A percentile compares a stretch with the other conserved stretches of the same genome.
phyloP scores from a whole-genome alignment of 1,140 invertebrate species.

The Lycorma delicatula region DNA sequence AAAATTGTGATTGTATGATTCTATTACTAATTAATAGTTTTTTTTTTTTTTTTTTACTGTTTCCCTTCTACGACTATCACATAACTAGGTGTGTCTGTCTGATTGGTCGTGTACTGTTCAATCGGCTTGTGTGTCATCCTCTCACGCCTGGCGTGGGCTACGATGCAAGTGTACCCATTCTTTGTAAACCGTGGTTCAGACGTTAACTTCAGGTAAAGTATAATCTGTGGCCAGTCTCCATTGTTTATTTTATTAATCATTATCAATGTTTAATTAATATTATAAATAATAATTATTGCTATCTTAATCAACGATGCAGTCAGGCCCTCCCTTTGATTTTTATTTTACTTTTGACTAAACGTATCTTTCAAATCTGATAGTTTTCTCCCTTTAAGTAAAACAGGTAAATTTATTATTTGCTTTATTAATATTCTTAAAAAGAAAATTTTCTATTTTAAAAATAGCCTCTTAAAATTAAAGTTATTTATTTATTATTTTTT shows the following conservation, averaged over 20 bases:
- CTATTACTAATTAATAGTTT: conserved; percentile 6
- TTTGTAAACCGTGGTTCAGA: not conserved
- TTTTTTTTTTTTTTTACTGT: conserved; percentile 1
- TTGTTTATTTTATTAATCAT: not conserved
- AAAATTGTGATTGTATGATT: too few relatives aligned
- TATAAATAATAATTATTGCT: not conserved
- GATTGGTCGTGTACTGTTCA: not conserved
- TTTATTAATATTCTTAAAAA: too few relatives aligned
- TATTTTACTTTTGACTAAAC: too few relatives aligned
- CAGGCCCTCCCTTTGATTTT: not conserved
- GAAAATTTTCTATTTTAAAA: too few relatives aligned
- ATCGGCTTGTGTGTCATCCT: not conserved
- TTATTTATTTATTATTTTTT: too few relatives aligned
- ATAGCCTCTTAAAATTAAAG: too few relatives aligned
- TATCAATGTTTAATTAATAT: not conserved
- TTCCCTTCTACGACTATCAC: not conserved
- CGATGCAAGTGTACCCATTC: too few relatives aligned
- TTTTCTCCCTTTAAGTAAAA: too few relatives aligned
- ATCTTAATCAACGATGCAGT: not conserved
- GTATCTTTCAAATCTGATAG: too few relatives aligned
- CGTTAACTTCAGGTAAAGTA: conserved; percentile 22
- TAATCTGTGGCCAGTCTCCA: conserved; percentile 19
- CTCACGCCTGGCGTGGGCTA: too few relatives aligned
- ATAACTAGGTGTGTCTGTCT: not conserved
- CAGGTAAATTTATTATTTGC: too few relatives aligned